Base-by-base conservation (phyloP, 1,140 invertebrate species). In the Pentalonia nigronervosa region DNA sequence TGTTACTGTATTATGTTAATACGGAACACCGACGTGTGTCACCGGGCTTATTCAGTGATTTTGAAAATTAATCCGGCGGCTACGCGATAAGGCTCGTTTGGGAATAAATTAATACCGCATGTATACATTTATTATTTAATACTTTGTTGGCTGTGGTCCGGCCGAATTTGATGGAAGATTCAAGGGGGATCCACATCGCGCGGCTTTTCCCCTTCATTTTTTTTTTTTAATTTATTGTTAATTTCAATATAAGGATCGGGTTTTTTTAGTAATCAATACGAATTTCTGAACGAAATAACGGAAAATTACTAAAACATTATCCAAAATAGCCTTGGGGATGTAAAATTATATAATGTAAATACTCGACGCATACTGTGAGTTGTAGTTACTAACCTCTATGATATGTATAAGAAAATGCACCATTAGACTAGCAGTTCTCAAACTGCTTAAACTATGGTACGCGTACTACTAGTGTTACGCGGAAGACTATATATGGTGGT, bases 41-140 rank as follows among this genome's bases (percentile, higher is more conserved):
- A 76, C 60, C 60, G 30, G 60, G 60, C 30, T 76, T 76, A n/a
- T 76, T 76, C 60, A n/a, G 60, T 76, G 60, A 76, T 76, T 76
- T 76, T 76, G 30, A n/a, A 76, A 34, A 76, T 76, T n/a, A 76
- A 76, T 76, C 60, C n/a, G n/a, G 60, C n/a, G 0, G 60, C 14
- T n/a, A n/a, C 4, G 60, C 60, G 60, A 76, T 76, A 76, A 76
- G 60, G 60, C 60, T 76, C 30, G 60, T 76, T 76, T 30, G 6
- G 60, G 60, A 76, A 76, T 76, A 76, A 76, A 76, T 76, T 76
- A 76, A 76, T 76, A 76, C 30, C n/a, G 14, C 1, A 11, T 34
- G n/a, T 76, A 76, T 14, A 76, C n/a, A 76, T 76, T n/a, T 76
- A 76, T 76, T 76, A n/a, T 76, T 76, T 76, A 76, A 76, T 76